Base-by-base conservation (phyloP, 2,113 vertebrate species). In the Ellobius talpinus region DNA sequence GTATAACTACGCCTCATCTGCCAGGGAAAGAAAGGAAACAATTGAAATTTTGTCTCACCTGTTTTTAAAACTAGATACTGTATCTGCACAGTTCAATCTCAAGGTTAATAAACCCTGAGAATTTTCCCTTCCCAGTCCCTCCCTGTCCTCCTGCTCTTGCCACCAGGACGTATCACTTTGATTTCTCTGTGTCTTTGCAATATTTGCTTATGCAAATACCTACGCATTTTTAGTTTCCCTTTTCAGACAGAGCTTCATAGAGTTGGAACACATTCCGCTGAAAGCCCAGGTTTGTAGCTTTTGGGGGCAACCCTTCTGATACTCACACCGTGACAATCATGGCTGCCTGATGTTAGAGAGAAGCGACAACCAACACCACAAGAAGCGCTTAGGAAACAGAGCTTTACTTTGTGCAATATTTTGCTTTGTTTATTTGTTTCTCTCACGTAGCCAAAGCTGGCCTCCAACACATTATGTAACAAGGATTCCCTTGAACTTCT, bases 171-270 rank as follows among this genome's bases (percentile, higher is more conserved):
- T 36, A 73, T 86, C 81, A 39, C 24, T 61, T 82, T 29, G 11
- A 65, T 42, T 74, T 72, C 76, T 63, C 11, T 4, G 52, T 36
- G 42, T 73, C 74, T 89, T 78, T 68, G 63, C 42, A 16, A 17
- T 16, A 45, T 91, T 95, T 87, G 70, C 87, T 92, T 89, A 91
- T 84, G 91, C 87, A 97, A 94, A 95, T 82, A 23, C 24, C 87
- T 77, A 31, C 50, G 29, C 52, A 79, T 66, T 70, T 89, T 86
- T 63, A 84, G 94, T 95, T 86, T 78, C 65, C 65, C 50, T 70
- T 97, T 50, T 29, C 39, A 68, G 72, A 91, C 36, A 73, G 89
- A 89, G 82, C 58, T 81, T 87, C 70, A 76, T 55, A 87, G 36
- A 47, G 84, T 31, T 86, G 84, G 45, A 90, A 70, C 33, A 7